Evolutionary conservation across 2,888 invertebrate species (phyloP).

Genomic region (Nymphalis polychloros): DNA sequence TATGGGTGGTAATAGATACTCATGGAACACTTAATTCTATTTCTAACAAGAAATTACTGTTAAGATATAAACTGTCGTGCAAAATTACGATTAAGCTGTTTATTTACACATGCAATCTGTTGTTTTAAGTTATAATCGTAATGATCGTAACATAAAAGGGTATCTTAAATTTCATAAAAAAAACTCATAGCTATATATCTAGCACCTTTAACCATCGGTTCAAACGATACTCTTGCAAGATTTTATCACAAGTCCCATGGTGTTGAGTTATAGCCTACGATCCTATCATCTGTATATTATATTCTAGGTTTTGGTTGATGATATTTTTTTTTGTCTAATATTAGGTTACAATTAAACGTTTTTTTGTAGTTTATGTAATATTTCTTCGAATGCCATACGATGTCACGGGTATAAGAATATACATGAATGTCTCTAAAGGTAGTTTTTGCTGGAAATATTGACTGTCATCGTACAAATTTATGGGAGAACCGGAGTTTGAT

Average conservation of each 20-base stretch:
- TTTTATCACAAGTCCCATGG: conserved; percentile 50
- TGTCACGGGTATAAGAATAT: background rate
- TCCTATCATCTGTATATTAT: conserved; percentile 24
- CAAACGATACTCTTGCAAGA: conserved; percentile 51
- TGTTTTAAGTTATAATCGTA: background rate
- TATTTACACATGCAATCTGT: background rate
- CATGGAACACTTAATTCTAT: conserved; percentile 66
- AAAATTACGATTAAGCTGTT: conserved; percentile 2
- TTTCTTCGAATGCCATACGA: background rate
- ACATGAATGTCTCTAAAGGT: background rate
- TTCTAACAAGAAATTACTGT: conserved; percentile 42
- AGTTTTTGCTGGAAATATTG: conserved; percentile 9
- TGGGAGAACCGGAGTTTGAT: conserved; percentile 41
- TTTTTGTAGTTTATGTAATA: background rate
- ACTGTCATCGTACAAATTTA: conserved; percentile 16
- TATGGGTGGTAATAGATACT: conserved; percentile 70
- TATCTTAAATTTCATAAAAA: background rate
- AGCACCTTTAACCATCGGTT: conserved; percentile 44
- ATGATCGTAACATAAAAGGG: background rate
- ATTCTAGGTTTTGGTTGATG: conserved; percentile 15
- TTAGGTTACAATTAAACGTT: background rate
- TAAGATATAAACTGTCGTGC: background rate
- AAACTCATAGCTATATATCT: background rate
- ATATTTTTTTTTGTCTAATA: background rate
- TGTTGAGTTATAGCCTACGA: conserved; percentile 47